Base-by-base conservation (phyloP, 1,140 invertebrate genomes). In the Lucilia cuprina region DNA sequence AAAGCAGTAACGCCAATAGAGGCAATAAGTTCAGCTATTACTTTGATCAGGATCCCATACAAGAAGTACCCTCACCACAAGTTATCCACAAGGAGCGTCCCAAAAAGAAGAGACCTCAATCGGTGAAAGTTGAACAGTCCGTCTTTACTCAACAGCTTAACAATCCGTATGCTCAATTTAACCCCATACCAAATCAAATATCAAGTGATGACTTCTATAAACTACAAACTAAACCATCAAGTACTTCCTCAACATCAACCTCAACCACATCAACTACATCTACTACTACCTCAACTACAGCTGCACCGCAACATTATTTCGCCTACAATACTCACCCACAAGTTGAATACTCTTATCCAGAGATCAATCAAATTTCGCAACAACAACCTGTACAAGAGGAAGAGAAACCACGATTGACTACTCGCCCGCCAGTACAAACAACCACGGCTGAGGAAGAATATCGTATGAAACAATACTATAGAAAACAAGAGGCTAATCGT, bases 391-490 rank as follows among this genome's bases (percentile, higher is more conserved):
- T 12, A 25, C n/a, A 70, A 21, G 85, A 88, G 82, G 87, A 89
- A 55, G 87, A 70, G 0, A 83, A 86, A 19, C 88, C 87, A 8
- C 85, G 87, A 0, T 83, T 89, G 5, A 90, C 89, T 0, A 91
- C 88, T 2, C 85, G 88, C 2, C 88, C 88, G 0, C 86, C 89
- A 7, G 84, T 85, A 0, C 65, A 82, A 5, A 86, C 80, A 4
- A 89, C 86, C 0, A 84, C 55, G 0, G 85, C 86, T 65, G 89
- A 86, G 5, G 86, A 91, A 21, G 89, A 91, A 82, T 86, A 85
- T 9, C 88, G 87, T 55, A 91, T 91, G 90, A 91, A 91, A 84
- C 87, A 89, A 14, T 91, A 91, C 85, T 91, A 87, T 88, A 90
- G 89, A 1, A 87, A 91, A 83, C 90, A 91, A 83, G 88, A 91